Base-by-base conservation (phyloP, 2,797 vertebrate species). In the Myripristis murdjan region DNA sequence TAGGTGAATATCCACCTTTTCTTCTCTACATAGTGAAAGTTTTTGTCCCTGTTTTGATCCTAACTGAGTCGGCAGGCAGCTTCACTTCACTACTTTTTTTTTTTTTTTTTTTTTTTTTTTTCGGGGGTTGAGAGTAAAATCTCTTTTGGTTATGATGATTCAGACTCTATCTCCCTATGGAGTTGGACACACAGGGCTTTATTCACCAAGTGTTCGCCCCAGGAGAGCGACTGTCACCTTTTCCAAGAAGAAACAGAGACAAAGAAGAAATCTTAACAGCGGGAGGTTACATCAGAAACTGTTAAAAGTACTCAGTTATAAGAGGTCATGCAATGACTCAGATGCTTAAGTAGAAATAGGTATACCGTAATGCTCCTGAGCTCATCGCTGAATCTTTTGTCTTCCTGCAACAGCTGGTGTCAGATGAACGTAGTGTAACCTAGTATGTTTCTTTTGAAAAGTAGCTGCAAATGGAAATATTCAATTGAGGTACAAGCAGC, bases 101-200 rank as follows among this genome's bases (percentile, higher is more conserved):
- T 71, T 66, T 22, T n/a, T n/a, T n/a, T n/a, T n/a, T n/a, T n/a
- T n/a, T n/a, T n/a, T n/a, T n/a, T n/a, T n/a, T n/a, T n/a, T n/a
- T n/a, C n/a, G n/a, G n/a, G 67, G 53, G 46, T 15, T 41, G n/a
- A 63, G 22, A 81, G 70, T 70, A 54, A 64, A 79, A 31, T 53
- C 24, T 44, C 41, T 67, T 35, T 56, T 53, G 3, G 31, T 33
- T 48, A 41, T 70, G 73, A 75, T 35, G 53, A 73, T 84, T 37
- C 39, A 46, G 57, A 54, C 61, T 28, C 47, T 18, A 15, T 49
- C n/a, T 82, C 73, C 73, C 79, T 55, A 67, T 0, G 56, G 80
- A 76, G 44, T 55, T 59, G 47, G 63, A 70, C 54, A 70, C 61
- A 47, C 5, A n/a, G 31, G 31, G 8, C 43, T 61, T 65, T 47